Conservation (phyloP, 1,140 invertebrate genomes). For the Brachystomella parvula region DNA sequence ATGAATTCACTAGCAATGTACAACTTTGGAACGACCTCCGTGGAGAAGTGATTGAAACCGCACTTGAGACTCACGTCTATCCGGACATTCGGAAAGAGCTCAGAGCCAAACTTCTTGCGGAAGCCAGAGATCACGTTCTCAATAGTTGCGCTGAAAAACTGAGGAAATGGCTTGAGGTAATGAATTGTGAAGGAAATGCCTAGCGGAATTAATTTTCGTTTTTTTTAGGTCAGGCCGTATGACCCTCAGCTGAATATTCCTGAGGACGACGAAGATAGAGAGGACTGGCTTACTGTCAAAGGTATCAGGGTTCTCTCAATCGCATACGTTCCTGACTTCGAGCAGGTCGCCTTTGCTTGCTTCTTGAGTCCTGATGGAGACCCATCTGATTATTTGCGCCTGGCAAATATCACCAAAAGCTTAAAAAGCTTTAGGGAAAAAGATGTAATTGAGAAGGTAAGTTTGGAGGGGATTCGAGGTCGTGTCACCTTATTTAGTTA, state of each 20-base stretch:
- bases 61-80: constrained; percentile 78
- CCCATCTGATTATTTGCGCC: constrained; percentile 69
- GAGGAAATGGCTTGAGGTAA: constrained; percentile 78
- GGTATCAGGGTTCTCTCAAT: constrained; percentile 80
- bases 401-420: constrained; percentile 75
- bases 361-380: constrained; percentile 81
- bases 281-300: constrained; percentile 79
- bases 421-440: constrained; percentile 63
- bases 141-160: constrained; percentile 73
- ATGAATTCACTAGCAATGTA: constrained; percentile 92
- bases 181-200: not conserved
- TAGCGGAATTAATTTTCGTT: constrained; percentile 7
- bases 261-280: constrained; percentile 64
- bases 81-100: constrained; percentile 85
- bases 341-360: constrained; percentile 80
- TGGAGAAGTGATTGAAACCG: constrained; percentile 75
- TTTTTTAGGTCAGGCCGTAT: constrained; percentile 64
- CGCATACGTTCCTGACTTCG: constrained; percentile 76
- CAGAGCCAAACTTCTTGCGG: constrained; percentile 64
- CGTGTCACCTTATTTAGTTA: constrained; percentile 6
- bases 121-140: constrained; percentile 84
- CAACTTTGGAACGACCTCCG: constrained; percentile 93
- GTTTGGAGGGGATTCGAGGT: not conserved
- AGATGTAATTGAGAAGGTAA: constrained; percentile 62
- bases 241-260: constrained; percentile 53